Conservation (phyloP, 2,888 invertebrate genomes). For the Orthonychiurus folsomi region DNA sequence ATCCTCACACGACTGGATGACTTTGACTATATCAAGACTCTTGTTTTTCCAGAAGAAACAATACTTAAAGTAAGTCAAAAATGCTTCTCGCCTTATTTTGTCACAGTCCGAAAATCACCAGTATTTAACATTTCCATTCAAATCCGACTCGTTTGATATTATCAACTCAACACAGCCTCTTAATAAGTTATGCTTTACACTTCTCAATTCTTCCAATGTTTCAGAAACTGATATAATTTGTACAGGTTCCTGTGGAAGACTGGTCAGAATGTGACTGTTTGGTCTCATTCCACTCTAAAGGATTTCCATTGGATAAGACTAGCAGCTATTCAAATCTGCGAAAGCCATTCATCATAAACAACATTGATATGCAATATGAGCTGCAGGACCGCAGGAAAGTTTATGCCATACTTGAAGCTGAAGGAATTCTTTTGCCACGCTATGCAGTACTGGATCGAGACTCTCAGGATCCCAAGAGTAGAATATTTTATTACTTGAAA, state of each 20-base stretch:
- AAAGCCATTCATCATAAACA: slow-evolving; percentile 94
- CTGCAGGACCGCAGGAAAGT: slow-evolving; percentile 79
- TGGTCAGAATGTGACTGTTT: slow-evolving; percentile 98
- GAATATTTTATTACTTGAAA: no score
- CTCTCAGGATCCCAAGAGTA: slow-evolving; percentile 80
- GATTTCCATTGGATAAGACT: slow-evolving; percentile 96
- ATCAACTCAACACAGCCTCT: no score
- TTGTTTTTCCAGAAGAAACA: slow-evolving; percentile 91
- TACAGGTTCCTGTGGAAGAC: slow-evolving; percentile 83
- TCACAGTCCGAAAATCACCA: no score
- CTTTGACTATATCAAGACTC: slow-evolving; percentile 89
- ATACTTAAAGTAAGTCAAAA: slow-evolving; percentile 82
- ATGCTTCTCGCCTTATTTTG: no score
- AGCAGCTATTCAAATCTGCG: slow-evolving; percentile 88
- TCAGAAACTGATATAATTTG: no score
- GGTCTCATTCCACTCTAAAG: slow-evolving; percentile 96
- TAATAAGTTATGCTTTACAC: no score
- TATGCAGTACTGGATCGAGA: slow-evolving; percentile 95
- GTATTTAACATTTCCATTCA: neutral
- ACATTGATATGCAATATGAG: slow-evolving; percentile 96
- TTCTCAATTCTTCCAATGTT: no score
- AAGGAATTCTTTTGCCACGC: slow-evolving; percentile 94
- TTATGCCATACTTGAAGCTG: slow-evolving; percentile 82
- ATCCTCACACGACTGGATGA: slow-evolving; percentile 91
- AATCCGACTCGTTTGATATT: neutral